Conservation (phyloP, 2,113 vertebrate species). For the Psilopsiagon aymara region DNA sequence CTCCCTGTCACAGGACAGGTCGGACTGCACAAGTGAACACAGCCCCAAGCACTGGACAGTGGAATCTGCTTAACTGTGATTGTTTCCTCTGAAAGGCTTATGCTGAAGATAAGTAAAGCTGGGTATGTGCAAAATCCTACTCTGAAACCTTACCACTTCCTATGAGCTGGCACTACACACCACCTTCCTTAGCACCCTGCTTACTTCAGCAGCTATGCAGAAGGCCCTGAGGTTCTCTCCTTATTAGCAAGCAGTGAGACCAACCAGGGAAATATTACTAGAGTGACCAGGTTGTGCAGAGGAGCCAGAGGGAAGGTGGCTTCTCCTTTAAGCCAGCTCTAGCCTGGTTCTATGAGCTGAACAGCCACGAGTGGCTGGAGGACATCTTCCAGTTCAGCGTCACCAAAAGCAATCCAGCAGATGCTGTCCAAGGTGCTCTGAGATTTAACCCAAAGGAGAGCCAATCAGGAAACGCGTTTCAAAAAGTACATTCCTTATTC, state of each 20-base stretch:
- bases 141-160: slow-evolving; percentile 19
- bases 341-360: neutral
- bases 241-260: neutral
- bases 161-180: neutral
- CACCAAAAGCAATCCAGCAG: neutral
- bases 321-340: neutral
- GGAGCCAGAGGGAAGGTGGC: neutral
- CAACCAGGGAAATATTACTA: neutral
- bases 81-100: slow-evolving; percentile 35
- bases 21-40: neutral
- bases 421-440: neutral
- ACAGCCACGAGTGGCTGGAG: neutral
- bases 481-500: neutral
- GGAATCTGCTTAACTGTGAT: slow-evolving; percentile 14
- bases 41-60: neutral
- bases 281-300: neutral
- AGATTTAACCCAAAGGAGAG: neutral
- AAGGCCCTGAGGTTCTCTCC: neutral
- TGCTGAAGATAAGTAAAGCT: slow-evolving; percentile 24
- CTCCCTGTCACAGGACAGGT: neutral
- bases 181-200: neutral
- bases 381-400: neutral
- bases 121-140: slow-evolving; percentile 30
- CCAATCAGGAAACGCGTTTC: neutral
- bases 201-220: neutral